Conservation (phyloP, 1,140 invertebrate genomes). For the Habropoda laboriosa region DNA sequence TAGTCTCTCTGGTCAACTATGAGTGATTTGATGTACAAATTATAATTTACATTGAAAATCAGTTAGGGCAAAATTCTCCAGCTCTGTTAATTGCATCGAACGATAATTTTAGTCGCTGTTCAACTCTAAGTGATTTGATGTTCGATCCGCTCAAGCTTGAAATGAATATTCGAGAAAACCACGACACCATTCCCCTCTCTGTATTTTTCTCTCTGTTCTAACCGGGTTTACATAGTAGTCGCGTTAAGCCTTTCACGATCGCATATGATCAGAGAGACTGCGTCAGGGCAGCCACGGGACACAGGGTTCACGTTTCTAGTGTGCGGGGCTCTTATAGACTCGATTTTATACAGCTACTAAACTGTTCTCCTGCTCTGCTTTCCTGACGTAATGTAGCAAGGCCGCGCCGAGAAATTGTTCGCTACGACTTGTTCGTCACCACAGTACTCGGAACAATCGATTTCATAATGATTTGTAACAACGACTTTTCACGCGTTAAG, state of each 20-base stretch:
- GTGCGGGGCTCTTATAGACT: slow-evolving; percentile 7
- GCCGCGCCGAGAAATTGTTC: slow-evolving; percentile 61
- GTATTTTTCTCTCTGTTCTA: not conserved
- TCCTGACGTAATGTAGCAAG: slow-evolving; percentile 71
- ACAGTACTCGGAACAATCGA: slow-evolving; percentile 37
- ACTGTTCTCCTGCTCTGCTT: slow-evolving; percentile 63
- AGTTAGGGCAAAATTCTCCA: too few species aligned
- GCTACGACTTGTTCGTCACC: slow-evolving; percentile 23
- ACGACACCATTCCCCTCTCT: not conserved
- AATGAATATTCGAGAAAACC: not conserved
- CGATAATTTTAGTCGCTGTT: too few species aligned
- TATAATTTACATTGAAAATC: not conserved
- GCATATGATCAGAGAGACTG: slow-evolving; percentile 35
- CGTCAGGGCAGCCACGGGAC: slow-evolving; percentile 32
- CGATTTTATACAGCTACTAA: slow-evolving; percentile 34
- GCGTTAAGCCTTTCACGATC: slow-evolving; percentile 56
- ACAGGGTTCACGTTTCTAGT: slow-evolving; percentile 43
- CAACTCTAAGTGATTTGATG: too few species aligned
- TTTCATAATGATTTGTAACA: slow-evolving; percentile 33
- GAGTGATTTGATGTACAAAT: too few species aligned
- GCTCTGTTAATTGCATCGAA: too few species aligned
- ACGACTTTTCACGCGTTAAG: not conserved
- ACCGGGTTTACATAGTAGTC: slow-evolving; percentile 1
- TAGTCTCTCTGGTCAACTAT: too few species aligned
- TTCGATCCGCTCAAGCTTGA: too few species aligned